Evolutionary conservation across 1,140 invertebrate species (phyloP).

Genomic region (Chelonus insularis): DNA sequence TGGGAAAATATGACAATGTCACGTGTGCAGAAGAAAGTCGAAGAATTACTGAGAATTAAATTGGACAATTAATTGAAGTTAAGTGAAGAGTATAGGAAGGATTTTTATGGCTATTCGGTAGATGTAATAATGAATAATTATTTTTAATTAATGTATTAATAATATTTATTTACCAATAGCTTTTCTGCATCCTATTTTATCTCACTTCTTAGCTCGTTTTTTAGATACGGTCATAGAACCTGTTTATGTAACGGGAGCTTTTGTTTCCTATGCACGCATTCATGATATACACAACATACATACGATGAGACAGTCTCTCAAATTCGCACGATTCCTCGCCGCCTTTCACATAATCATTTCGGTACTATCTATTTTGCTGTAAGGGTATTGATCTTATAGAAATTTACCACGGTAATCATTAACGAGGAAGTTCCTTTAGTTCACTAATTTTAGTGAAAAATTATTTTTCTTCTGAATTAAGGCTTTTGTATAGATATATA

Average conservation of each 20-base stretch:
- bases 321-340: constrained; percentile 25
- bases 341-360: constrained; percentile 26
- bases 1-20: too few relatives aligned
- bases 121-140: too few relatives aligned
- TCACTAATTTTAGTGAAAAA: too few relatives aligned
- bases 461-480: too few relatives aligned
- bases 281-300: background rate
- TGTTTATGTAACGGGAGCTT: constrained; percentile 28
- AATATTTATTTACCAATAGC: background rate
- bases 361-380: background rate
- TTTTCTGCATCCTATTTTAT: background rate
- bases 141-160: background rate
- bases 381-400: constrained; percentile 3
- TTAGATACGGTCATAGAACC: constrained; percentile 9
- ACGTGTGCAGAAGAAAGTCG: too few relatives aligned
- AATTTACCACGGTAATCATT: background rate
- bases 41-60: too few relatives aligned
- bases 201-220: constrained; percentile 9
- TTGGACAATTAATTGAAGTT: too few relatives aligned
- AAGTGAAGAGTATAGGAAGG: too few relatives aligned
- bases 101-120: too few relatives aligned
- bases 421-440: too few relatives aligned
- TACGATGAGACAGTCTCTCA: background rate
- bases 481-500: too few relatives aligned
- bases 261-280: constrained; percentile 20